These are phyloP conservation scores for Anagrus nilaparvatae DNA, from an alignment of 1,140 invertebrate species.

Conservation along the genomic window DNA sequence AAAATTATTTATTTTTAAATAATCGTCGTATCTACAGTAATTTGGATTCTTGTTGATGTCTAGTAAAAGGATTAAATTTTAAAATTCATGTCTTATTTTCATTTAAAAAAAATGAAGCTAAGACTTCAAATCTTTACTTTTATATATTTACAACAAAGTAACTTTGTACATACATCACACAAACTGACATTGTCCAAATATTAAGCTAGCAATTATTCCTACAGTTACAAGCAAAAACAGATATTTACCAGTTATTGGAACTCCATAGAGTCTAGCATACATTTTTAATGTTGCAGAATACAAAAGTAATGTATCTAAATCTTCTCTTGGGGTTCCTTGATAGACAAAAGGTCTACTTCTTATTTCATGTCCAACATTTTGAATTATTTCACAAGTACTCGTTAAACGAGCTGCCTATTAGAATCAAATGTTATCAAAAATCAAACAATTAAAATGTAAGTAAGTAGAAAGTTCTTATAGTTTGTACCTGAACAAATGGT, in stretches of 20 bases:
- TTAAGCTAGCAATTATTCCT: slow-evolving; percentile 47
- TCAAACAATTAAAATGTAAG: slow-evolving; percentile 3
- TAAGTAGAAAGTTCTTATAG: slow-evolving; percentile 7
- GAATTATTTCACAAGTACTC: slow-evolving; percentile 57
- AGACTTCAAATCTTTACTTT: no score
- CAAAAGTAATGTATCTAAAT: slow-evolving; percentile 65
- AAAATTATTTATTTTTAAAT: no score
- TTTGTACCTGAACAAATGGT: slow-evolving; percentile 57
- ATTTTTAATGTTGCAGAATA: slow-evolving; percentile 65
- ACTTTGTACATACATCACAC: no score
- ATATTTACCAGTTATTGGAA: slow-evolving; percentile 58
- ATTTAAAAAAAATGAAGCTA: no score
- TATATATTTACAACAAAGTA: no score
- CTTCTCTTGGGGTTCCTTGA: slow-evolving; percentile 59
- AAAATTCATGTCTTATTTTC: no score
- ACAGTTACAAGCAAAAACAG: slow-evolving; percentile 54
- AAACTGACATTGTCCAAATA: slow-evolving; percentile 53
- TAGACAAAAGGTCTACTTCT: slow-evolving; percentile 67
- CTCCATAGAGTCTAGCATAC: slow-evolving; percentile 58
- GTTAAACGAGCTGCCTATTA: slow-evolving; percentile 66
- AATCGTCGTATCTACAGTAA: no score
- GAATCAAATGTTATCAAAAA: not conserved
- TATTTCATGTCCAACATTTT: slow-evolving; percentile 64
- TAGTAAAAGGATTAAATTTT: no score
- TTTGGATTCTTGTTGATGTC: no score